Evolutionary conservation across 2,797 vertebrate genomes (phyloP).

Genomic region (Siniperca scherzeri): DNA sequence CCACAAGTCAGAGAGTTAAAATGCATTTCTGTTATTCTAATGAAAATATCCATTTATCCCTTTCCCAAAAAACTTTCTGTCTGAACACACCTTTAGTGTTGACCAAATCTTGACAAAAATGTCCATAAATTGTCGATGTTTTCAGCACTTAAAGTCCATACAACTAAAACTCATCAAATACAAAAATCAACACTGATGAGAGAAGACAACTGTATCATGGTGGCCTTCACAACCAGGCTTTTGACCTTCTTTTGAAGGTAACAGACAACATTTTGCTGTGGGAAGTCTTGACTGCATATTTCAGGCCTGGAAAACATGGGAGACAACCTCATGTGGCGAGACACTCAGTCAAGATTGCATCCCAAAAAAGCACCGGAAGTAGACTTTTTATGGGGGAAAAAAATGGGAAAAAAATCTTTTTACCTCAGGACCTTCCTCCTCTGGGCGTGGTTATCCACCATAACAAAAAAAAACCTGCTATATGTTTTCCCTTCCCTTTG

Average conservation of each 20-base stretch:
- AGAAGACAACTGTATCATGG: not conserved
- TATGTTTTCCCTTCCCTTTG: constrained; percentile 20
- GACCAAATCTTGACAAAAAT: not conserved
- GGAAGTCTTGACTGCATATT: constrained; percentile 1
- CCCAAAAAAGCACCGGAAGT: constrained; percentile 23
- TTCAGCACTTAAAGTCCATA: not conserved
- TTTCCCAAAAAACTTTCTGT: not conserved
- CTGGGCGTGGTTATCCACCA: constrained; percentile 29
- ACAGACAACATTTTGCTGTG: constrained; percentile 10
- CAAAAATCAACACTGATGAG: not conserved
- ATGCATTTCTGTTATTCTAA: not conserved
- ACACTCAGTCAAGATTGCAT: not conserved
- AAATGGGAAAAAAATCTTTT: too few relatives aligned
- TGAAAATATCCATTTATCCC: not conserved
- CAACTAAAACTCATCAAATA: not conserved
- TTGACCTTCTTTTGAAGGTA: constrained; percentile 29
- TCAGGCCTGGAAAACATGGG: constrained; percentile 6
- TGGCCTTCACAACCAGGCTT: not conserved
- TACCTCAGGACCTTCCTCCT: constrained; percentile 13
- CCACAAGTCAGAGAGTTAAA: not conserved
- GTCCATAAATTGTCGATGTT: not conserved
- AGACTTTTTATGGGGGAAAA: constrained; percentile 42
- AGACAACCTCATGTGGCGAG: constrained; percentile 6
- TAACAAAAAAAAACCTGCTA: constrained; percentile 3
- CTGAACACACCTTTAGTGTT: not conserved